A percentile compares a stretch with the other conserved stretches of the same genome.
phyloP scores from a whole-genome alignment of 2,113 vertebrate species.

The Cercopithecus mona region DNA sequence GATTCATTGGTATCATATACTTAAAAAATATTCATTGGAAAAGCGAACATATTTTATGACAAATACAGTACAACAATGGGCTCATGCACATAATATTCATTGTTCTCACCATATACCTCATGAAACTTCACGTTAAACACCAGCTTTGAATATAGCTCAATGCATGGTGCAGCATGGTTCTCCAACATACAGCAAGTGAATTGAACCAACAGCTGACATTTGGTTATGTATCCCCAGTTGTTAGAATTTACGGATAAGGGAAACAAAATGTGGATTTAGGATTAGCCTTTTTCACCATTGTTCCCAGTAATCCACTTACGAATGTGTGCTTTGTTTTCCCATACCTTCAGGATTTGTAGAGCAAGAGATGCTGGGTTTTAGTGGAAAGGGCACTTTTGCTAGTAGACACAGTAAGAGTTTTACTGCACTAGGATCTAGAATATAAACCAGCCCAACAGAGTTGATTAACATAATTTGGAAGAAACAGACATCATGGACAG shows the following conservation, averaged over 20 bases:
- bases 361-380: not conserved
- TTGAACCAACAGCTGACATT: not conserved
- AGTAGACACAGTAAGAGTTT: not conserved
- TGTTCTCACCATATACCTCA: not conserved
- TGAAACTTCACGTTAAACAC: not conserved
- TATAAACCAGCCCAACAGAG: not conserved
- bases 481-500: not conserved
- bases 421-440: not conserved
- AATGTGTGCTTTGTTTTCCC: not conserved
- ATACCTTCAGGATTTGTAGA: not conserved
- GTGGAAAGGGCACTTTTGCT: not conserved
- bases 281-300: not conserved
- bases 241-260: not conserved
- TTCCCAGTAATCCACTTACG: not conserved
- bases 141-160: not conserved
- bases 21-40: not conserved
- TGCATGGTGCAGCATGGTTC: fast-evolving
- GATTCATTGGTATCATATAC: not conserved
- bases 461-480: not conserved
- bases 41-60: not conserved
- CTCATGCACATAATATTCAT: not conserved
- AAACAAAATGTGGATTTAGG: not conserved
- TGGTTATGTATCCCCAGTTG: not conserved
- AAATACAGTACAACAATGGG: not conserved
- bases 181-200: not conserved